phyloP scores from a whole-genome alignment of 2,113 vertebrate species.

The Aegithalos caudatus region DNA sequence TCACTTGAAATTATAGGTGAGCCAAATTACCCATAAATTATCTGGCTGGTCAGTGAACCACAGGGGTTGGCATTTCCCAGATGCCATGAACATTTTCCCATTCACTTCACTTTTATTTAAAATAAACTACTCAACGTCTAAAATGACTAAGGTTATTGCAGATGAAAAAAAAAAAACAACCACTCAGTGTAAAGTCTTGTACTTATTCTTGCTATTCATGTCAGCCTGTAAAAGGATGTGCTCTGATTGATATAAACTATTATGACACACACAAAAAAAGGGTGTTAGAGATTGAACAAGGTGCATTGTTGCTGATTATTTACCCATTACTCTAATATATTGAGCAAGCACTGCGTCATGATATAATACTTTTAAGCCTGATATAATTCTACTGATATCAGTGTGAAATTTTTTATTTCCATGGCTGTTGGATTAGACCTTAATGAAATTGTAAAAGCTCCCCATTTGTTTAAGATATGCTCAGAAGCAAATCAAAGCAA shows the following conservation, averaged over 20 bases:
- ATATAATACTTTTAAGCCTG: neutral
- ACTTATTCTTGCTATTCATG: neutral
- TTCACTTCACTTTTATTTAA: slow-evolving; percentile 37
- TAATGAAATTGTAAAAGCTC: neutral
- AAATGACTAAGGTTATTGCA: neutral
- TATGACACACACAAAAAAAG: neutral
- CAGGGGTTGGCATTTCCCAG: neutral
- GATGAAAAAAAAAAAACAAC: neutral
- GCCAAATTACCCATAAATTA: slow-evolving; percentile 34
- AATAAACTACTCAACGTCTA: neutral
- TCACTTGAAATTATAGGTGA: slow-evolving; percentile 42
- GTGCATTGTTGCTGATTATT: neutral
- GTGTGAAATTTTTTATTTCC: neutral
- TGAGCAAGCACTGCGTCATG: rapidly evolving
- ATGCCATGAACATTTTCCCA: neutral
- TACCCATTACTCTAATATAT: neutral
- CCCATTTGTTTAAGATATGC: neutral
- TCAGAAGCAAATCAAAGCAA: neutral
- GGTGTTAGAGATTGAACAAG: neutral
- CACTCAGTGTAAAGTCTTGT: neutral
- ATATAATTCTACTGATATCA: neutral
- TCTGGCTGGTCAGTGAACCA: slow-evolving; percentile 24
- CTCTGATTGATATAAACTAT: neutral
- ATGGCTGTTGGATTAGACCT: neutral
- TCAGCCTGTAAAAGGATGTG: neutral